Conservation (phyloP, 2,113 vertebrate species). For the Pseudopodoces humilis region DNA sequence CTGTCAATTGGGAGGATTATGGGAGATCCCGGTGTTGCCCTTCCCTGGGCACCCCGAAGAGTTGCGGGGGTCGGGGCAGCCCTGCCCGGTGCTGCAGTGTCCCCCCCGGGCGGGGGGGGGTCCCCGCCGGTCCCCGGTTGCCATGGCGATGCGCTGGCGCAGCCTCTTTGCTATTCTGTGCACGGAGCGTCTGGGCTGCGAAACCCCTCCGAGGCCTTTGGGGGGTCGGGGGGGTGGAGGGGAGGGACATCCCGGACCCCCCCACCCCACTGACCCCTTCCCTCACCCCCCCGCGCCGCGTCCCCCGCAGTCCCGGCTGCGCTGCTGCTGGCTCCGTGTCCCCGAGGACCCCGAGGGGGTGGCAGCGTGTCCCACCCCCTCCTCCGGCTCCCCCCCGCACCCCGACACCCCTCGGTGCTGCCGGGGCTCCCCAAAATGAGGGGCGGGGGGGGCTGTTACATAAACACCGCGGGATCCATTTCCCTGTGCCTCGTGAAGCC, state of each 20-base stretch:
- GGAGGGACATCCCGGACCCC: neutral
- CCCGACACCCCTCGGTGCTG: neutral
- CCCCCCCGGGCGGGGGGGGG: neutral
- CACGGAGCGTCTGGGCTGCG: neutral
- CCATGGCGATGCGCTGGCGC: neutral
- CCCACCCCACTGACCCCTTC: neutral
- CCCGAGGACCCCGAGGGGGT: neutral
- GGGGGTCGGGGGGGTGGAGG: neutral
- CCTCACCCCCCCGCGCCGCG: accelerated
- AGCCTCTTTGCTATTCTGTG: neutral
- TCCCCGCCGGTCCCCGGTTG: neutral
- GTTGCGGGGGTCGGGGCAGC: neutral
- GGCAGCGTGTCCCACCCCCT: neutral
- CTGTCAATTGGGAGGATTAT: neutral
- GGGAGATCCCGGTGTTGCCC: too few species aligned
- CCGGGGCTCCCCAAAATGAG: neutral
- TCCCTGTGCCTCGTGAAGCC: neutral
- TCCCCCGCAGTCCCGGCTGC: neutral
- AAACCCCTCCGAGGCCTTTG: neutral
- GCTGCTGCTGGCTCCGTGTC: neutral
- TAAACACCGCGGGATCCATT: neutral
- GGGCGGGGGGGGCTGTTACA: neutral
- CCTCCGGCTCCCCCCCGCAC: accelerated
- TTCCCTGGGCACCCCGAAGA: neutral
- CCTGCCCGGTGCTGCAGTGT: slow-evolving; percentile 32